phyloP scores from a whole-genome alignment of 2,113 vertebrate genomes.

The Holacanthus passer region DNA sequence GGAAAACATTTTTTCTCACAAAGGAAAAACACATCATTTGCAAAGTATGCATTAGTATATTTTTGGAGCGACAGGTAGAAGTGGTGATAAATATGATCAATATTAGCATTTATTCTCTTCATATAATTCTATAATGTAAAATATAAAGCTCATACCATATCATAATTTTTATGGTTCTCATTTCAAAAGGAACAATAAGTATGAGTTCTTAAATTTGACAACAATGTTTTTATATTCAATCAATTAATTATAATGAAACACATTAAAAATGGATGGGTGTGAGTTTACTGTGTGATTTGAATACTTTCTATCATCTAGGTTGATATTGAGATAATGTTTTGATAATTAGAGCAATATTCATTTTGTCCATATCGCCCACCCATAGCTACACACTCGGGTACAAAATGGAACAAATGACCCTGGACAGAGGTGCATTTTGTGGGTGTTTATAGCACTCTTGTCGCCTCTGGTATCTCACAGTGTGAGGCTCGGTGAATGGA shows the following conservation, averaged over 20 bases:
- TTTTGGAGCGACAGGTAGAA: not conserved
- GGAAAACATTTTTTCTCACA: not conserved
- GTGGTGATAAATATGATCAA: not conserved
- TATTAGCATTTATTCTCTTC: not conserved
- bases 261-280: not conserved
- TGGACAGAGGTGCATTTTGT: constrained; percentile 34
- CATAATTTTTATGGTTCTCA: not conserved
- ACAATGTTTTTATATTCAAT: too few relatives aligned
- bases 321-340: not conserved
- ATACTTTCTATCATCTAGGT: not conserved
- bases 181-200: not conserved
- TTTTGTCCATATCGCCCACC: constrained; percentile 16
- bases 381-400: constrained; percentile 18
- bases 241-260: not conserved
- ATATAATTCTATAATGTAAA: not conserved
- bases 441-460: constrained; percentile 39
- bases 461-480: constrained; percentile 45
- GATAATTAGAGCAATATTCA: not conserved
- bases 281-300: not conserved
- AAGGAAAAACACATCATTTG: not conserved
- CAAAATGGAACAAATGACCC: constrained; percentile 48
- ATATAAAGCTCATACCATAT: not conserved
- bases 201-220: not conserved
- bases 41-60: not conserved
- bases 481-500: constrained; percentile 69